Base-by-base conservation (phyloP, 1,140 invertebrate species). In the Drusus annulatus region DNA sequence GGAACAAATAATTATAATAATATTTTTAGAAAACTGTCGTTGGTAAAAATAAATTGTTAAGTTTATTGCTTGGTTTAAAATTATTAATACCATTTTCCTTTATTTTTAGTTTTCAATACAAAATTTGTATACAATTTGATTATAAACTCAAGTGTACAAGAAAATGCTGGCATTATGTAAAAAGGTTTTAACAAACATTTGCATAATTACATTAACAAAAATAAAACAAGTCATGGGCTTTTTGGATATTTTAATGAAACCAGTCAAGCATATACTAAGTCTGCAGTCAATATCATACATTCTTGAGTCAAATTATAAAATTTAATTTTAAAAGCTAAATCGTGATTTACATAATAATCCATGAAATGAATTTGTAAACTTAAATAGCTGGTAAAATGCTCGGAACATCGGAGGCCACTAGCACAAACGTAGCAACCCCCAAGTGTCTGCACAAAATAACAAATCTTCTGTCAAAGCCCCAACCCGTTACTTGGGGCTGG, bases 291-390 rank as follows among this genome's bases (percentile, higher is more conserved):
- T 82, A 82, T 82, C 80, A 81, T 81, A 81, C 80, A 81, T 81
- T 75, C 81, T 82, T 79, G 81, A 79, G 81, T 82, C 77, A 82
- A 82, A 82, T 82, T 82, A 82, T 82, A 82, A 82, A 81, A 81
- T 78, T 75, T 79, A 81, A 68, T 60, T 71, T 77, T 81, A 81
- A 65, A 75, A 81, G 76, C 80, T 81, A 81, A 75, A 78, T 68
- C 62, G 78, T 75, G 71, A 79, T 79, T 63, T 80, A 77, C 75
- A 74, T 73, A 76, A 50, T 71, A 65, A 74, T 63, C 19, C 51
- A 50, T 76, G 28, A 62, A 56, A 71, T 71, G 17, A 25, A 62
- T 74, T 23, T 45, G 73, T 50, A 71, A 45, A 45, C 13, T 45
- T 45, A 45, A 71, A 56, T 77, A 77, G 78, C 58, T 63, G 79